Evolutionary conservation across 1,140 invertebrate species (phyloP), one percentile per base, ranked within the genome.

Genomic region (Chymomyza costata): DNA sequence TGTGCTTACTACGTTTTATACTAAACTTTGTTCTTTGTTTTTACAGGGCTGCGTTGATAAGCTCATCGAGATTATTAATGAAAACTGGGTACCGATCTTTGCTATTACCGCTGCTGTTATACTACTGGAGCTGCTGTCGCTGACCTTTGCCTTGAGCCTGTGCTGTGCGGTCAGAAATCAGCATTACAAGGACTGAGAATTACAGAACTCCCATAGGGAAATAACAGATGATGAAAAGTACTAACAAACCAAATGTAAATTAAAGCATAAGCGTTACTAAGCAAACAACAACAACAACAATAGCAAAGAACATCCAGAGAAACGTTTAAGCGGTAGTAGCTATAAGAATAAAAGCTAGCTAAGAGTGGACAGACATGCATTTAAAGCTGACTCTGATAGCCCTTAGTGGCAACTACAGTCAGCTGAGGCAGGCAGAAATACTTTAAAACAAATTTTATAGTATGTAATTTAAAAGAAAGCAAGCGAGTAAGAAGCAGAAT

Each of bases 141-240:
- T 95, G 64, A 90, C 93, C 38, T 93, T 94, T 68, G 91, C 93
- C 1, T 86, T 95, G 70, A 89, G 93, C 58, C 87, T 95, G 13
- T 94, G 93, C 78, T 94, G 92, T 85, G 91, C 92, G 17, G 90
- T 94, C 54, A 89, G 89, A 57, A 88, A 89, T 51, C 88, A 91
- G 60, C 87, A 90, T 69, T 92, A 92, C 85, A 93, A 93, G 86
- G 90, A 90, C 86, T 93, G 91, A 89, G 82, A 82, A 83, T 84
- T 84, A 84, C 82, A 63, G 82, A 84, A 84, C 59, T 84, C 82
- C 82, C 82, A 84, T 63, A 80, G 82, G 82, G 82, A 84, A 80
- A 84, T 84, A 54, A 80, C 69, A 35, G 82, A 84, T 53, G 82
- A 84, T 62, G 82, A 84, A 63, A 84, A 84, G 73, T 84, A 84